These are phyloP conservation scores for Cylas formicarius DNA, from an alignment of 1,140 invertebrate species.

Conservation along the genomic window DNA sequence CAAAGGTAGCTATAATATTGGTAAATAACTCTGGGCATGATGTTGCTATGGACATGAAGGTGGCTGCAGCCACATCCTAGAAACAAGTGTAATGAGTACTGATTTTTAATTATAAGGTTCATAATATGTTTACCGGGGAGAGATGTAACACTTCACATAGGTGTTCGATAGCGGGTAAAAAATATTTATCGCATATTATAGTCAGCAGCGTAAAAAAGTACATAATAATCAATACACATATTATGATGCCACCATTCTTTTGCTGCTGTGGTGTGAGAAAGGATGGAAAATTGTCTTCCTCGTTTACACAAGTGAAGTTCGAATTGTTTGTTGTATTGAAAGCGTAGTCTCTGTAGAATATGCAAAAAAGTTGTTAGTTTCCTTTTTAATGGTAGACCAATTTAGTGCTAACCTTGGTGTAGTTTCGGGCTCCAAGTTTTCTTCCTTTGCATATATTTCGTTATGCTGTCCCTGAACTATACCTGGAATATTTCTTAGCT, in stretches of 20 bases:
- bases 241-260: slow-evolving; percentile 57
- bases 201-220: slow-evolving; percentile 74
- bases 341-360: no score
- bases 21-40: slow-evolving; percentile 87
- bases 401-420: no score
- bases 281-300: slow-evolving; percentile 48
- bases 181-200: slow-evolving; percentile 80
- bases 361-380: no score
- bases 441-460: no score
- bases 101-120: no score
- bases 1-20: slow-evolving; percentile 75
- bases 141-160: slow-evolving; percentile 68
- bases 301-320: slow-evolving; percentile 24
- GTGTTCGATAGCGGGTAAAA: slow-evolving; percentile 72
- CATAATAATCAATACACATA: slow-evolving; percentile 68
- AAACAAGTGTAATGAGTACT: no score
- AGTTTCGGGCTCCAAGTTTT: no score
- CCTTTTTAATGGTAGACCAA: no score
- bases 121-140: slow-evolving; percentile 50
- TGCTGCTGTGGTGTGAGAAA: slow-evolving; percentile 53
- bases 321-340: background rate
- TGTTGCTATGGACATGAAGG: slow-evolving; percentile 86
- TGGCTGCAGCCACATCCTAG: slow-evolving; percentile 81
- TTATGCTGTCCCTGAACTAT: no score
- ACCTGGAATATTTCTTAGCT: no score